Conservation (phyloP, 2,888 invertebrate species). For the Cybosia mesomella region DNA sequence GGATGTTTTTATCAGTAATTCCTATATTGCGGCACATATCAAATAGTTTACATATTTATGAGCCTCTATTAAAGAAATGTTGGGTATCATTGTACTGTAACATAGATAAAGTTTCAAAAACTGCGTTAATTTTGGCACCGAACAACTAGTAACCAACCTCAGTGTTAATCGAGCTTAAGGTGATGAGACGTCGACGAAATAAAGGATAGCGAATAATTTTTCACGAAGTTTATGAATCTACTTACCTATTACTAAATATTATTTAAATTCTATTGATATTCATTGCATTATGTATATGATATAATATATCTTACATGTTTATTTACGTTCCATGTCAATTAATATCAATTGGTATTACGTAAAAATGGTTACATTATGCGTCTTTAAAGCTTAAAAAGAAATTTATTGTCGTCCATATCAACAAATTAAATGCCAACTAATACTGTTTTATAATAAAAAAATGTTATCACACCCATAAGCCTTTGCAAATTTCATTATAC, state of each 20-base stretch:
- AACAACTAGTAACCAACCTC: not conserved
- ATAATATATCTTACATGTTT: constrained; percentile 32
- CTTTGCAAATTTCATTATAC: constrained; percentile 50
- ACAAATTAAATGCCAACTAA: constrained; percentile 79
- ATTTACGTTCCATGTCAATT: constrained; percentile 35
- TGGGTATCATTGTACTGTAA: too few relatives aligned
- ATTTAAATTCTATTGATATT: constrained; percentile 20
- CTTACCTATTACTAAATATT: constrained; percentile 33
- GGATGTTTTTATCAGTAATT: too few relatives aligned
- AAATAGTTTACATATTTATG: too few relatives aligned
- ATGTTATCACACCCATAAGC: constrained; percentile 56
- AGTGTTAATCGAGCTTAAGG: not conserved
- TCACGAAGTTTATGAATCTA: constrained; percentile 28
- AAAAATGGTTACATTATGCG: constrained; percentile 35
- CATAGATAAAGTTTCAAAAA: too few relatives aligned
- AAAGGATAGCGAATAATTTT: not conserved
- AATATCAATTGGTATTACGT: constrained; percentile 31
- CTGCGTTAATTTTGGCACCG: not conserved
- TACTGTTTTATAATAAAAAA: constrained; percentile 66
- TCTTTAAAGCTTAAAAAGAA: constrained; percentile 51
- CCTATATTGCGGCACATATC: too few relatives aligned
- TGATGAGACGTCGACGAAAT: not conserved
- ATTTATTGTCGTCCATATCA: constrained; percentile 48
- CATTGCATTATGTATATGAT: constrained; percentile 25
- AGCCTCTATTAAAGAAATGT: too few relatives aligned